Evolutionary conservation across 1,140 invertebrate genomes (phyloP).

Genomic region (Limonius californicus): DNA sequence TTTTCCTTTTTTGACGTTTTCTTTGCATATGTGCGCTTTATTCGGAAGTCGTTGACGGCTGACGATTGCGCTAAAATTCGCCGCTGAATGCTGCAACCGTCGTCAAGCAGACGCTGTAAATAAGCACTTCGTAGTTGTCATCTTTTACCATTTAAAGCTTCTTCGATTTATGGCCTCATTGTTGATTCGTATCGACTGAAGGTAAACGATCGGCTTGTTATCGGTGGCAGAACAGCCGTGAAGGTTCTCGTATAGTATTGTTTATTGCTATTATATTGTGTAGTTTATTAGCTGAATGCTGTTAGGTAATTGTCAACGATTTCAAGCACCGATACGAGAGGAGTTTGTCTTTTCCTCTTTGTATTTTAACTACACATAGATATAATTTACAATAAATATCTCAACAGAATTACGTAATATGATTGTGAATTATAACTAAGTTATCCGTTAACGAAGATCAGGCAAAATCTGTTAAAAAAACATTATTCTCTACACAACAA

Average conservation of each 20-base stretch:
- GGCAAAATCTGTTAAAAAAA: too few relatives aligned
- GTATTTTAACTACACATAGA: too few relatives aligned
- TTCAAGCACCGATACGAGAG: too few relatives aligned
- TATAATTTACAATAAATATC: too few relatives aligned
- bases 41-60: neutral
- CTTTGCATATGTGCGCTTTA: neutral
- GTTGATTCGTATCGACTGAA: conserved; percentile 4
- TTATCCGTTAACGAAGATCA: too few relatives aligned
- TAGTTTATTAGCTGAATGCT: neutral
- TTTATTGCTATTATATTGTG: neutral
- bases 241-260: neutral
- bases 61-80: neutral
- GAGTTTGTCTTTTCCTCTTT: too few relatives aligned
- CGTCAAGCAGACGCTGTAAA: neutral
- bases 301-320: too few relatives aligned
- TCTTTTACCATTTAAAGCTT: conserved; percentile 10
- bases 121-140: neutral
- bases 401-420: too few relatives aligned
- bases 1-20: too few relatives aligned
- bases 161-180: conserved; percentile 12
- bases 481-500: too few relatives aligned
- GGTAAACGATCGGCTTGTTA: conserved; percentile 11
- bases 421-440: too few relatives aligned
- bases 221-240: conserved; percentile 7
- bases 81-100: neutral